phyloP scores from a whole-genome alignment of 2,888 invertebrate species.

The Mythimna vitellina region DNA sequence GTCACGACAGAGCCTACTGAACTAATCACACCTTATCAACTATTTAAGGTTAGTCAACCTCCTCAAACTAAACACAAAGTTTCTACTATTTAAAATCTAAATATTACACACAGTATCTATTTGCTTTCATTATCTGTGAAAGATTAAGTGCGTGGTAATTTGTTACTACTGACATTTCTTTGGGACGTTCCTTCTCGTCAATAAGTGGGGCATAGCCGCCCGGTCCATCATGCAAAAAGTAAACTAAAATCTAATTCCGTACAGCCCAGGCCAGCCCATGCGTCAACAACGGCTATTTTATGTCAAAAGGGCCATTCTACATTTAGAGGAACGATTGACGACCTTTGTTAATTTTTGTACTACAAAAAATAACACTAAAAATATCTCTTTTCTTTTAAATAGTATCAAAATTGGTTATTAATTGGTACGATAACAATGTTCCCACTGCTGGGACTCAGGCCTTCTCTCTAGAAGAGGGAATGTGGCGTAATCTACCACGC shows the following conservation, averaged over 20 bases:
- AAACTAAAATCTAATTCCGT: conserved; percentile 60
- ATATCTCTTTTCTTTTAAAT: no score
- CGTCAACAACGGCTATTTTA: conserved; percentile 51
- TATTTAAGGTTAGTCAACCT: not conserved
- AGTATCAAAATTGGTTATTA: no score
- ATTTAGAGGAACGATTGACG: no score
- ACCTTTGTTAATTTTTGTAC: no score
- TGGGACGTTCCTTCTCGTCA: conserved; percentile 31
- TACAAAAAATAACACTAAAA: no score
- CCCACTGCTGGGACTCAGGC: no score
- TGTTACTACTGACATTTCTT: conserved; percentile 59
- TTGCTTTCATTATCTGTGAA: conserved; percentile 47
- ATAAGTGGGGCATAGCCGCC: conserved; percentile 55
- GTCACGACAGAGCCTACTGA: not conserved
- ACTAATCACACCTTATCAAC: conserved; percentile 20
- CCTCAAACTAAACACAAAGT: conserved; percentile 4
- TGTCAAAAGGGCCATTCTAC: conserved; percentile 30
- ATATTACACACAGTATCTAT: conserved; percentile 23
- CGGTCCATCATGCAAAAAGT: conserved; percentile 41
- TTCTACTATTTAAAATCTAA: conserved; percentile 20
- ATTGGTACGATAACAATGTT: no score
- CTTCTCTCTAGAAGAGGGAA: no score
- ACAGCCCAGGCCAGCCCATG: conserved; percentile 48
- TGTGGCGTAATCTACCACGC: no score
- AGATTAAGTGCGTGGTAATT: conserved; percentile 50